Evolutionary conservation across 2,113 vertebrate genomes (phyloP).

Genomic region (Boleophthalmus pectinirostris): DNA sequence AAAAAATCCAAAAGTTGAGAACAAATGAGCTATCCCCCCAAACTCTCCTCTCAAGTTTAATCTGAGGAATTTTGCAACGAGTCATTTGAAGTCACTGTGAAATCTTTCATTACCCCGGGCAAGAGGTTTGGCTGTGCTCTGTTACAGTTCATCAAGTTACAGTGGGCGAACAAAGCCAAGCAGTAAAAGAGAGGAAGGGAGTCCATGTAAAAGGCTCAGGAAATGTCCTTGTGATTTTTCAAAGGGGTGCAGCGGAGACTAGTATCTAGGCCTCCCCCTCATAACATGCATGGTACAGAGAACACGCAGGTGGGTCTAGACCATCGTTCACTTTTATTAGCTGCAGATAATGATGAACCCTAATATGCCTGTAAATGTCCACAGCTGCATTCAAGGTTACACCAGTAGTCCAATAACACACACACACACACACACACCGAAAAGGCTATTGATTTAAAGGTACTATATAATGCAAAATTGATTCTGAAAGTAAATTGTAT

Average conservation of each 20-base stretch:
- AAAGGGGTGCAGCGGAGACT: constrained; percentile 10
- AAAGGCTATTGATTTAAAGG: constrained; percentile 11
- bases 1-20: constrained; percentile 15
- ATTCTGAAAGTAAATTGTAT: too few relatives aligned
- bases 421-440: neutral
- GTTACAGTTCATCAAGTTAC: constrained; percentile 58
- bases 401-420: constrained; percentile 5
- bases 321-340: constrained; percentile 44
- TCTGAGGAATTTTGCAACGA: constrained; percentile 38
- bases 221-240: constrained; percentile 30
- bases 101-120: constrained; percentile 36
- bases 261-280: constrained; percentile 32
- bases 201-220: constrained; percentile 26
- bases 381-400: constrained; percentile 17
- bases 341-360: constrained; percentile 24
- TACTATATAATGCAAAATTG: too few relatives aligned
- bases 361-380: constrained; percentile 17
- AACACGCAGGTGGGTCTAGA: constrained; percentile 6
- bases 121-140: constrained; percentile 33
- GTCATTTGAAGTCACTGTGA: constrained; percentile 37
- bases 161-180: constrained; percentile 43
- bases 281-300: constrained; percentile 13
- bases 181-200: constrained; percentile 18
- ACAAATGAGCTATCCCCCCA: constrained; percentile 37
- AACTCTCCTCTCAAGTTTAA: constrained; percentile 24